Base-by-base conservation (phyloP, 2,888 invertebrate species). In the Invenusta paracnida region DNA sequence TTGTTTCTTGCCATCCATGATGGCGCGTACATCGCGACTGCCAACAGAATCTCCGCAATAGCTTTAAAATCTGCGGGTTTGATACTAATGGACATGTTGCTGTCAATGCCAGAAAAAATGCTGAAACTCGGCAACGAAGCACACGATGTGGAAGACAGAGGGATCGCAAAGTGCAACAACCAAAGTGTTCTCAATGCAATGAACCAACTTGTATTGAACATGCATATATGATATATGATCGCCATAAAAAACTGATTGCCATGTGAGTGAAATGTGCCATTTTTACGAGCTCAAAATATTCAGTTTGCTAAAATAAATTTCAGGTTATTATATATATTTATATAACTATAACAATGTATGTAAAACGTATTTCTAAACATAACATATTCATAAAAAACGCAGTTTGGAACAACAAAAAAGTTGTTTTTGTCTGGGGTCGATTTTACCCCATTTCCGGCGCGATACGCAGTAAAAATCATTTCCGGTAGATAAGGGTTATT, bases 141-240 rank as follows among this genome's bases (percentile, higher is more conserved):
- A 82, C 30, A 29, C 29, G 2, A 30, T 82, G 31, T 30, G 82
- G 82, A 82, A 5, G 82, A 82, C 2, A 82, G 2, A 82, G 28
- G 29, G 82, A 82, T 30, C n/a, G 82, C 11, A 82, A 82, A 82
- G 82, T 82, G 82, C 25, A 29, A 82, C 5, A 11, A 2, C n/a
- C n/a, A n/a, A 30, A 2, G 5, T 82, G 82, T 82, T 82, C 82
- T 29, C 30, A 82, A 82, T 82, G 82, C 82, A 25, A 25, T 23
- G 2, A 82, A 82, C 82, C 82, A 82, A 82, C 82, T 13, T 82
- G 82, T 29, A 17, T 17, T 82, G 29, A n/a, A n/a, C n/a, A n/a
- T n/a, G n/a, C n/a, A n/a, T n/a, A n/a, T n/a, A n/a, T n/a, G n/a
- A n/a, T n/a, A n/a, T n/a, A n/a, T n/a, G n/a, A n/a, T n/a, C n/a